Conservation (phyloP, 2,888 invertebrate genomes). For the Vesta saturnalis region DNA sequence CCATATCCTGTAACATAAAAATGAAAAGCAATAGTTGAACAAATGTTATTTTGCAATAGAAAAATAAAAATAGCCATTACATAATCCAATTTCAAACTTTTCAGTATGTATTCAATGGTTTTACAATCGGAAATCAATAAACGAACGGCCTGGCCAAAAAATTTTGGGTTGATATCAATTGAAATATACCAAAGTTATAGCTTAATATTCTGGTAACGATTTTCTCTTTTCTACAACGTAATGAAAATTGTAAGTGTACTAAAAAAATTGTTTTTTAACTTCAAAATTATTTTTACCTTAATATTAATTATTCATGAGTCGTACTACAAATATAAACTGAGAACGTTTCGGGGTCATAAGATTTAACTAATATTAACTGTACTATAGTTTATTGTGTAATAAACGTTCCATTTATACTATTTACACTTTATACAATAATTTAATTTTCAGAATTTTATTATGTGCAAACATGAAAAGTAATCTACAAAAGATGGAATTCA, state of each 20-base stretch:
- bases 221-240: conserved; percentile 38
- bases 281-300: no score
- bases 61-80: conserved; percentile 41
- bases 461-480: no score
- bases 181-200: conserved; percentile 48
- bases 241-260: not conserved
- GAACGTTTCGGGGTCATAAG: no score
- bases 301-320: no score
- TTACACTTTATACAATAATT: no score
- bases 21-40: conserved; percentile 12
- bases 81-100: conserved; percentile 45
- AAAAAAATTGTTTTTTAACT: no score
- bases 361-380: no score
- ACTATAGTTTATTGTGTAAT: no score
- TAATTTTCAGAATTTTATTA: no score
- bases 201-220: conserved; percentile 45
- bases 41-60: conserved; percentile 22
- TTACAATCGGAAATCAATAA: conserved; percentile 50
- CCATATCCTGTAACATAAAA: conserved; percentile 11
- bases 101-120: conserved; percentile 46
- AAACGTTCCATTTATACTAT: no score
- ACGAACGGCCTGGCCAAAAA: conserved; percentile 42
- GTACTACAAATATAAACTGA: no score
- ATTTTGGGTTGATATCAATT: conserved; percentile 50
- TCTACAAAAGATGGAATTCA: no score